Conservation (phyloP, 2,888 invertebrate species). For the Stenotaenia linearis region DNA sequence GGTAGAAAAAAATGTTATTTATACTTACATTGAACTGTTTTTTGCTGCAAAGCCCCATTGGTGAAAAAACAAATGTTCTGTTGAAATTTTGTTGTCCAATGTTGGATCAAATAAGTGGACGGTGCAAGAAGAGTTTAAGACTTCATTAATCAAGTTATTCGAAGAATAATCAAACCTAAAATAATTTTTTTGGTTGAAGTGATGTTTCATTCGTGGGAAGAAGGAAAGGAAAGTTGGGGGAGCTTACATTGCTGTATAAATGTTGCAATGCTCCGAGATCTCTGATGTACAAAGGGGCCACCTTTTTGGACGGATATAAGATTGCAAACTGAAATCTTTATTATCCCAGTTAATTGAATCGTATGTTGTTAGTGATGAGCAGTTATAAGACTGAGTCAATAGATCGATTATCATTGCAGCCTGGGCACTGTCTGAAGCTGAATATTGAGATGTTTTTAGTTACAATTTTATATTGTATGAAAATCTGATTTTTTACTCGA, state of each 20-base stretch:
- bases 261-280: background rate
- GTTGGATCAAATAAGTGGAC: background rate
- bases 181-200: no score
- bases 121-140: background rate
- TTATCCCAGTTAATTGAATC: background rate
- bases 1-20: background rate
- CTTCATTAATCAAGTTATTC: background rate
- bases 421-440: background rate
- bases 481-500: background rate
- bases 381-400: background rate
- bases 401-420: background rate
- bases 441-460: background rate
- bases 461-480: background rate
- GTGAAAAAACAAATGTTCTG: background rate
- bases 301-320: background rate
- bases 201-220: no score
- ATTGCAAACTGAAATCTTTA: background rate
- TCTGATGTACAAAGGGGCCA: background rate
- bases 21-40: background rate
- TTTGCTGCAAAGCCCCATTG: conserved; percentile 29
- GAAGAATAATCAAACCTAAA: background rate
- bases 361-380: background rate
- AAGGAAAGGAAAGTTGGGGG: no score
- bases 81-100: background rate
- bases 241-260: background rate